Conservation (phyloP, 2,113 vertebrate species). For the Sturnus vulgaris region DNA sequence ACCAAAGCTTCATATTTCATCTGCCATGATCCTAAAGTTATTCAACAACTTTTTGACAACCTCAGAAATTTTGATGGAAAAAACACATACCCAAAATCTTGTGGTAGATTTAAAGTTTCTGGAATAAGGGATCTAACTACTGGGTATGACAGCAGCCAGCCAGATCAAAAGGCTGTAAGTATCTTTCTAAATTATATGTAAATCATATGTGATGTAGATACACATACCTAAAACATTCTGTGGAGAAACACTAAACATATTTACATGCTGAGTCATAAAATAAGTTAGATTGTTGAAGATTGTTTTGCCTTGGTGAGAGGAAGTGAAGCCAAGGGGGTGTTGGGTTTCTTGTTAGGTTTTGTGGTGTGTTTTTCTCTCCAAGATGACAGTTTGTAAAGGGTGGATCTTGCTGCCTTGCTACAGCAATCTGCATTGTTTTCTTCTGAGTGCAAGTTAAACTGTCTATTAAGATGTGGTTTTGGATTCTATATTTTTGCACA, state of each 20-base stretch:
- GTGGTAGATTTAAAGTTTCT: conserved; percentile 83
- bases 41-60: conserved; percentile 83
- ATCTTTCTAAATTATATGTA: neutral
- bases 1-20: conserved; percentile 95
- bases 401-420: neutral
- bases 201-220: neutral
- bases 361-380: neutral
- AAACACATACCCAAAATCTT: conserved; percentile 84
- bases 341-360: neutral
- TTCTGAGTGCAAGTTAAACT: neutral
- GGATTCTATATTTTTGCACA: neutral
- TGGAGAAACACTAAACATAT: neutral
- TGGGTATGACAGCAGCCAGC: conserved; percentile 88
- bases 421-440: neutral
- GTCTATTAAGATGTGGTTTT: neutral
- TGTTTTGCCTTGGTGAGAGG: neutral
- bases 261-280: neutral
- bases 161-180: conserved; percentile 89
- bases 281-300: neutral
- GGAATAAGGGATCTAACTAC: conserved; percentile 91
- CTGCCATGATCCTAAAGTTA: conserved; percentile 86
- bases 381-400: neutral
- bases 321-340: neutral
- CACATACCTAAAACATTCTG: neutral
- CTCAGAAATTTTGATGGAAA: conserved; percentile 83